phyloP scores from a whole-genome alignment of 2,797 vertebrate genomes.

The Pipistrellus pipistrellus region DNA sequence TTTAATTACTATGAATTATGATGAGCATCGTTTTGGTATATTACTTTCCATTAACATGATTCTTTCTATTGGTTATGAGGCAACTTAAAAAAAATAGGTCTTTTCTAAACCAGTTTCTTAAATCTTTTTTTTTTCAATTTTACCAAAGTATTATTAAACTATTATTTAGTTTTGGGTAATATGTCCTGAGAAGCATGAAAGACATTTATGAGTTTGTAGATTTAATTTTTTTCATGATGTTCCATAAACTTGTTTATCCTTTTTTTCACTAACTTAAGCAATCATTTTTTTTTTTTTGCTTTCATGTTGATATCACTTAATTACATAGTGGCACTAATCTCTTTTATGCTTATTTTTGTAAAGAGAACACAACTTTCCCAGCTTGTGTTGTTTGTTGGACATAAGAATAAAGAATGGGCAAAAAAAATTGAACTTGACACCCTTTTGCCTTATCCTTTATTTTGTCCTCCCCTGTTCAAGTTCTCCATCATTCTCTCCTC shows the following conservation, averaged over 20 bases:
- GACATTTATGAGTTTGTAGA: background rate
- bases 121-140: constrained; percentile 14
- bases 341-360: background rate
- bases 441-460: background rate
- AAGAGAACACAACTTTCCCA: background rate
- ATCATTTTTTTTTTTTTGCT: background rate
- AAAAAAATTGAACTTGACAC: background rate
- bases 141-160: constrained; percentile 29
- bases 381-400: background rate
- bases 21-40: background rate
- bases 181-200: background rate
- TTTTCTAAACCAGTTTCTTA: background rate
- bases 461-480: background rate
- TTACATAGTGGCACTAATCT: background rate
- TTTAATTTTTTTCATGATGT: constrained; percentile 47
- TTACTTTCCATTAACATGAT: background rate
- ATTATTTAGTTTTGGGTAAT: background rate
- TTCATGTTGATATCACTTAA: background rate
- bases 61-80: constrained; percentile 8
- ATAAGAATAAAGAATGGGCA: background rate
- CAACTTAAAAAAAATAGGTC: constrained; percentile 5
- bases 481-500: background rate
- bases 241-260: background rate
- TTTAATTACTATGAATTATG: constrained; percentile 38
- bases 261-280: background rate